Evolutionary conservation across 2,888 invertebrate species (phyloP).

Genomic region (Hypolimnas misippus): DNA sequence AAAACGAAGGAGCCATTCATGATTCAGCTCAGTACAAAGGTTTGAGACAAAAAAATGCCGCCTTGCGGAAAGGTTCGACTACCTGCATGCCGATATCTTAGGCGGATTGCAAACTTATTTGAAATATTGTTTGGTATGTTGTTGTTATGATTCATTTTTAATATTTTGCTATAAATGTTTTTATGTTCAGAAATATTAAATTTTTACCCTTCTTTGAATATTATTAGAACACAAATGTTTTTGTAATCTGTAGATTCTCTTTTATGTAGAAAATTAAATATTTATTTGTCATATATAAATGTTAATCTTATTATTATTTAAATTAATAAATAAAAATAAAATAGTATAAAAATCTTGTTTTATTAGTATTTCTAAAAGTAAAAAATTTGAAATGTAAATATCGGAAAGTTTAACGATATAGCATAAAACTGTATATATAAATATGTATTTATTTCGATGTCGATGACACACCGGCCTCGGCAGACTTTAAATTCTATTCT

Average conservation of each 20-base stretch:
- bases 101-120: constrained; percentile 46
- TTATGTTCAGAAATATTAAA: not conserved
- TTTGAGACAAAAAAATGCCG: constrained; percentile 61
- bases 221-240: no score
- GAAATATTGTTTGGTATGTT: not conserved
- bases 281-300: not conserved
- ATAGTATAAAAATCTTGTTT: not conserved
- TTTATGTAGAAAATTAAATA: no score
- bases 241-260: no score
- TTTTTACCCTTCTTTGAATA: not conserved
- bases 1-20: constrained; percentile 51
- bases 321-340: not conserved
- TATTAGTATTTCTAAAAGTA: not conserved
- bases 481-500: constrained; percentile 31
- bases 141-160: not conserved
- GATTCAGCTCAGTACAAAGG: constrained; percentile 57
- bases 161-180: not conserved
- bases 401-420: not conserved
- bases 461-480: constrained; percentile 65
- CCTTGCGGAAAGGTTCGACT: constrained; percentile 67
- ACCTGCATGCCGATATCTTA: constrained; percentile 63
- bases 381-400: constrained; percentile 24
- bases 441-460: constrained; percentile 45
- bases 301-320: not conserved
- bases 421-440: constrained; percentile 7